Evolutionary conservation across 2,888 invertebrate species (phyloP).

Genomic region (Acronicta psi): DNA sequence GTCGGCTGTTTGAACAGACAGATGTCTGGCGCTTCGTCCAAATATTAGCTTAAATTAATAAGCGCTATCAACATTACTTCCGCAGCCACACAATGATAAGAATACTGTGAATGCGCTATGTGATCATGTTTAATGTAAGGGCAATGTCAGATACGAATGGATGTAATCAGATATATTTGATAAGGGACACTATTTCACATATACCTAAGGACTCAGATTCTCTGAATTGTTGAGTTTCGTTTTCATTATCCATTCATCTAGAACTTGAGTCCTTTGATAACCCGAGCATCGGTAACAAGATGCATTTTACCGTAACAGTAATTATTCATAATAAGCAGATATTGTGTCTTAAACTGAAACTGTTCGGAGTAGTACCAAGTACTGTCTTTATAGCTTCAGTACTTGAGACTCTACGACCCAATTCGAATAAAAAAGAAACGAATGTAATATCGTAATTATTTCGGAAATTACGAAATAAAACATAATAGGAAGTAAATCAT

Average conservation of each 20-base stretch:
- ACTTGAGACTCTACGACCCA: too few species aligned
- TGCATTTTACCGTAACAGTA: not conserved
- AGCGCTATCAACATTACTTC: constrained; percentile 67
- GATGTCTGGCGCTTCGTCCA: constrained; percentile 36
- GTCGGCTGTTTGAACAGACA: constrained; percentile 38
- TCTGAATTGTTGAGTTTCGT: constrained; percentile 28
- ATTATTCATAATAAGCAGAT: too few species aligned
- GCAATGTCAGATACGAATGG: constrained; percentile 83
- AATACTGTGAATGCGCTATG: constrained; percentile 63
- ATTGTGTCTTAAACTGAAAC: too few species aligned
- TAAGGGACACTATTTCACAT: constrained; percentile 70
- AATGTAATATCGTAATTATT: constrained; percentile 3
- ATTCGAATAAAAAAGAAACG: too few species aligned
- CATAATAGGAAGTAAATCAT: constrained; percentile 17
- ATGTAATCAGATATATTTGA: constrained; percentile 73
- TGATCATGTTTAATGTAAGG: constrained; percentile 71
- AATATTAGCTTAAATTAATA: constrained; percentile 57
- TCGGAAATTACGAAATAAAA: constrained; percentile 31
- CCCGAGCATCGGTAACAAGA: not conserved
- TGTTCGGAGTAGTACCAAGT: too few species aligned
- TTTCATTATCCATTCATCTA: constrained; percentile 43
- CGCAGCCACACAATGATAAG: constrained; percentile 76
- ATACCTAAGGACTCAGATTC: constrained; percentile 26
- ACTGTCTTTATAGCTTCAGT: too few species aligned
- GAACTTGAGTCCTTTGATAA: constrained; percentile 7